Conservation (phyloP, 1,140 invertebrate genomes). For the Lycorma delicatula region DNA sequence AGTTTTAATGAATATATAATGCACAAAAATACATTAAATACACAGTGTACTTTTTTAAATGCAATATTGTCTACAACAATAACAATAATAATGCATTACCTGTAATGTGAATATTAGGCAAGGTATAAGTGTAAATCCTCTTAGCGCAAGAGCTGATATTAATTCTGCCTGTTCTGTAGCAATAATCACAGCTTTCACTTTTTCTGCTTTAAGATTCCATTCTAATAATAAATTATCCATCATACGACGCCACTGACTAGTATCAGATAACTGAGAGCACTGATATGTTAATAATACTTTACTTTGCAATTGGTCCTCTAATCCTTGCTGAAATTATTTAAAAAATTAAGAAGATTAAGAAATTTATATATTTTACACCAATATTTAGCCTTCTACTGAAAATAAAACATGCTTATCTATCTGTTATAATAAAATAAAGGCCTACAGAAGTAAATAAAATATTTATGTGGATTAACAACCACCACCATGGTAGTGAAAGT, state of each 20-base stretch:
- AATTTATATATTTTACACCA: too few species aligned
- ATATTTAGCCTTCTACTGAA: too few species aligned
- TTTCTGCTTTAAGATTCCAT: conserved; percentile 40
- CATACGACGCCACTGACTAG: conserved; percentile 36
- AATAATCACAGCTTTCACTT: conserved; percentile 41
- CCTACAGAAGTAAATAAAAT: too few species aligned
- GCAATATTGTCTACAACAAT: background rate
- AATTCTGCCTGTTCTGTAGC: conserved; percentile 37
- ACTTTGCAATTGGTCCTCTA: conserved; percentile 24
- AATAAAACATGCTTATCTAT: too few species aligned
- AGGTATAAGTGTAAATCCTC: conserved; percentile 39
- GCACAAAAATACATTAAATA: too few species aligned
- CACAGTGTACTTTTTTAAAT: background rate
- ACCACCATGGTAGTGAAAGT: too few species aligned
- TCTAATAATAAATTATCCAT: conserved; percentile 39
- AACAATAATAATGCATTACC: conserved; percentile 20
- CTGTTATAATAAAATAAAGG: too few species aligned
- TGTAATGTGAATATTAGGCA: conserved; percentile 43
- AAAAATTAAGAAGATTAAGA: too few species aligned
- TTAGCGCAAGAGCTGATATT: conserved; percentile 33
- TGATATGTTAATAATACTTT: conserved; percentile 25
- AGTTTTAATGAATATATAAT: too few species aligned
- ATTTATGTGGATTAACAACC: too few species aligned
- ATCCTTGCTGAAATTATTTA: conserved; percentile 17
- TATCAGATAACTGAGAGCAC: conserved; percentile 19